These are phyloP conservation scores for Yponomeuta sedellus DNA, from an alignment of 2,888 invertebrate species.

Conservation along the genomic window DNA sequence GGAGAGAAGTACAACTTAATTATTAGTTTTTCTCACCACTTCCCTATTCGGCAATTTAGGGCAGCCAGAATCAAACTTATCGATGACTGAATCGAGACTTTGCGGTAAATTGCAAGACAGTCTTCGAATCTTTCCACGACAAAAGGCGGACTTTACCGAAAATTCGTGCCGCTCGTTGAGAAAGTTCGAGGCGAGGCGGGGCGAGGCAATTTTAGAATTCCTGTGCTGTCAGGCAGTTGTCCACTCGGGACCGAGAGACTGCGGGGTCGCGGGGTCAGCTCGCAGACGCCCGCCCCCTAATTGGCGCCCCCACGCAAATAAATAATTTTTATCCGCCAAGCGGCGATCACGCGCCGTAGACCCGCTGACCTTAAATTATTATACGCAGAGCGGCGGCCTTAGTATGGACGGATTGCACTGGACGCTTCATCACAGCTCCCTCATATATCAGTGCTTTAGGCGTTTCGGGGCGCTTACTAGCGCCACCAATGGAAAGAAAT, in stretches of 20 bases:
- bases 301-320: conserved; percentile 75
- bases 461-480: too few relatives aligned
- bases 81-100: too few relatives aligned
- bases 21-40: too few relatives aligned
- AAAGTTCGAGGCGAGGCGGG: conserved; percentile 9
- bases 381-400: conserved; percentile 36
- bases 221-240: conserved; percentile 30
- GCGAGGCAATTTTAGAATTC: conserved; percentile 52
- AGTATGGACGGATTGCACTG: background rate
- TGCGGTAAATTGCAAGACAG: too few relatives aligned
- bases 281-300: conserved; percentile 71
- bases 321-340: conserved; percentile 70
- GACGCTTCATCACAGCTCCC: too few relatives aligned
- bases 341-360: conserved; percentile 56
- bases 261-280: conserved; percentile 64
- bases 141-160: background rate
- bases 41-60: too few relatives aligned
- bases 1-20: too few relatives aligned
- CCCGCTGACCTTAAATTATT: conserved; percentile 63
- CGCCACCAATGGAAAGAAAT: too few relatives aligned
- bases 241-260: conserved; percentile 36
- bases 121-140: background rate
- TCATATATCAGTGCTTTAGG: too few relatives aligned
- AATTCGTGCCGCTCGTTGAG: conserved; percentile 12
- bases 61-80: too few relatives aligned